Conservation (phyloP, 2,113 vertebrate species). For the Serilophus lunatus region DNA sequence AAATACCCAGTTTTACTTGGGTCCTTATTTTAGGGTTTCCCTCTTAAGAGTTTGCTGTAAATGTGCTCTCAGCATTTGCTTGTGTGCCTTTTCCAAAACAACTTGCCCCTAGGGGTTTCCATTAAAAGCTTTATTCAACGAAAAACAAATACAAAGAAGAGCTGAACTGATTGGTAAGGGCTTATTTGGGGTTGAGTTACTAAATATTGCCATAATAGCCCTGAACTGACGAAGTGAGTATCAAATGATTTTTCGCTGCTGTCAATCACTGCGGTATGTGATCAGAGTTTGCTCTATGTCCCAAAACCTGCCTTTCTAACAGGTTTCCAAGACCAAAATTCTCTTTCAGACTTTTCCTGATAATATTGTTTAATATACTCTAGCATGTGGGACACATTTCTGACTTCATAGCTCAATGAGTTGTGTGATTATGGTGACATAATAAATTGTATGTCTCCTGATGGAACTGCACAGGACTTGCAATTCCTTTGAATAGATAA, state of each 20-base stretch:
- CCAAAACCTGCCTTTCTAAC: background rate
- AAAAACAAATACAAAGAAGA: constrained; percentile 20
- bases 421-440: background rate
- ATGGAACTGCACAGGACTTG: background rate
- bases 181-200: constrained; percentile 24
- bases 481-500: background rate
- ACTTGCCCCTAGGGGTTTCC: background rate
- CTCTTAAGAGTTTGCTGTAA: constrained; percentile 50
- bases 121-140: constrained; percentile 40
- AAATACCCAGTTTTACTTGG: constrained; percentile 77
- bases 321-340: background rate
- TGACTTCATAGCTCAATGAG: background rate
- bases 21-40: constrained; percentile 75
- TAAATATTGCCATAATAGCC: constrained; percentile 57
- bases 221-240: constrained; percentile 38
- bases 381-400: background rate
- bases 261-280: background rate
- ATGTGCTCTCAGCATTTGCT: background rate
- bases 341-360: background rate
- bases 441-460: background rate
- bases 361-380: background rate
- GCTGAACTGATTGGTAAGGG: constrained; percentile 10
- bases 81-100: background rate
- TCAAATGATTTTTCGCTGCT: constrained; percentile 62
- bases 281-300: background rate